Percentiles rank a stretch among this genome's conserved stretches.
Evolutionary conservation across 2,888 invertebrate species (phyloP).

Genomic region (Andrena chrysosceles): DNA sequence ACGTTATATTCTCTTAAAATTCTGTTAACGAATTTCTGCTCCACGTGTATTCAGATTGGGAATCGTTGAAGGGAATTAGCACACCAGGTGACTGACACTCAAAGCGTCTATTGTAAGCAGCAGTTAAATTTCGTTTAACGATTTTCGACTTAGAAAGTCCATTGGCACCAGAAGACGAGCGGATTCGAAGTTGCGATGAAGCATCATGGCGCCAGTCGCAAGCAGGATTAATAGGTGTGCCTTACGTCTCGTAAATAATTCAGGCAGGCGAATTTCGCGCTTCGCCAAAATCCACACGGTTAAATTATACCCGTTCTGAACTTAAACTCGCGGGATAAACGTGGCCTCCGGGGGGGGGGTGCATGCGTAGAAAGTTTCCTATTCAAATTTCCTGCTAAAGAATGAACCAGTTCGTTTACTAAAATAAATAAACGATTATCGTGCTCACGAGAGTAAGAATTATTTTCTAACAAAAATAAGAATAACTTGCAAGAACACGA

Average conservation of each 20-base stretch:
- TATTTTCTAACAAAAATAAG: too few species aligned
- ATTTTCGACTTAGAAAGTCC: neutral
- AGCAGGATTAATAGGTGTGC: conserved; percentile 22
- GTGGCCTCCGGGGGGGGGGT: neutral
- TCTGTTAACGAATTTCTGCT: too few species aligned
- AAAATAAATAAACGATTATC: too few species aligned
- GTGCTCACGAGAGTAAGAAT: neutral
- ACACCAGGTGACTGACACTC: too few species aligned
- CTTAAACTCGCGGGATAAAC: conserved; percentile 29
- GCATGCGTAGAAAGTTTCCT: neutral
- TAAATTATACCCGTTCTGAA: conserved; percentile 33
- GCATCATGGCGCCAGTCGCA: conserved; percentile 12
- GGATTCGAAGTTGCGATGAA: conserved; percentile 3
- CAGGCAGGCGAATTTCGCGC: conserved; percentile 5
- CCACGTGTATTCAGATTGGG: too few species aligned
- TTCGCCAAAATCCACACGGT: conserved; percentile 41
- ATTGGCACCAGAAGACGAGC: conserved; percentile 20
- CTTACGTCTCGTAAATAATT: conserved; percentile 22
- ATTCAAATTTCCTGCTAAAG: neutral
- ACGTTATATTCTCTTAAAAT: too few species aligned
- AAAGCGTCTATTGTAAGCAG: too few species aligned
- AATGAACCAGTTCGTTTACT: neutral
- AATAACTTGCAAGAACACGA: too few species aligned
- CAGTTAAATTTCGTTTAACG: too few species aligned
- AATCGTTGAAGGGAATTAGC: too few species aligned